Conservation (phyloP, 2,113 vertebrate species). For the Neogale vison region DNA sequence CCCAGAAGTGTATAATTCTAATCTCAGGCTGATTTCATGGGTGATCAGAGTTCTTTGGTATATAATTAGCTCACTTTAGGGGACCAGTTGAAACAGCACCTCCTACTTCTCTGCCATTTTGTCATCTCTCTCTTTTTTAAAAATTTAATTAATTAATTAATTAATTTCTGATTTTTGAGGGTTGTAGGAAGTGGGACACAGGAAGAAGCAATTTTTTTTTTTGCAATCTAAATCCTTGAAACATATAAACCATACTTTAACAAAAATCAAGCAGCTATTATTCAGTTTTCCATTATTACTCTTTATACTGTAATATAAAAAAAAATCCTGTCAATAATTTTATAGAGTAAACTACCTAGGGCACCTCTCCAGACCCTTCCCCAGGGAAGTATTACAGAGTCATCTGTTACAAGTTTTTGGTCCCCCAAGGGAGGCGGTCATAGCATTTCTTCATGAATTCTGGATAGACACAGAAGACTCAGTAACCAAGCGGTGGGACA, state of each 20-base stretch:
- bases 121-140: too few species aligned
- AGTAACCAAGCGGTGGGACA: neutral
- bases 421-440: rapidly evolving
- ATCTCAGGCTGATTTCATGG: too few species aligned
- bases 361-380: neutral
- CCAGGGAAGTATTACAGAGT: neutral
- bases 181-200: neutral
- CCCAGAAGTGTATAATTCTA: too few species aligned
- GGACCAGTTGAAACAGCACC: too few species aligned
- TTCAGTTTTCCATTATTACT: neutral
- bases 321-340: neutral
- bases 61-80: too few species aligned
- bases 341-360: neutral
- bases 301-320: neutral
- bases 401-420: neutral
- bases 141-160: too few species aligned
- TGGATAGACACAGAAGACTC: neutral
- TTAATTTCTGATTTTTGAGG: neutral
- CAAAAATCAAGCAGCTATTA: neutral
- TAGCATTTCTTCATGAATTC: neutral
- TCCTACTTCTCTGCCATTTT: too few species aligned
- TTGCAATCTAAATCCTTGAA: neutral
- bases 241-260: constrained; percentile 1
- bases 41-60: too few species aligned
- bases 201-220: constrained; percentile 27